Percentiles rank a stretch among this genome's conserved stretches.
phyloP scores from a whole-genome alignment of 2,113 vertebrate species.

The Platycercus adscitus region DNA sequence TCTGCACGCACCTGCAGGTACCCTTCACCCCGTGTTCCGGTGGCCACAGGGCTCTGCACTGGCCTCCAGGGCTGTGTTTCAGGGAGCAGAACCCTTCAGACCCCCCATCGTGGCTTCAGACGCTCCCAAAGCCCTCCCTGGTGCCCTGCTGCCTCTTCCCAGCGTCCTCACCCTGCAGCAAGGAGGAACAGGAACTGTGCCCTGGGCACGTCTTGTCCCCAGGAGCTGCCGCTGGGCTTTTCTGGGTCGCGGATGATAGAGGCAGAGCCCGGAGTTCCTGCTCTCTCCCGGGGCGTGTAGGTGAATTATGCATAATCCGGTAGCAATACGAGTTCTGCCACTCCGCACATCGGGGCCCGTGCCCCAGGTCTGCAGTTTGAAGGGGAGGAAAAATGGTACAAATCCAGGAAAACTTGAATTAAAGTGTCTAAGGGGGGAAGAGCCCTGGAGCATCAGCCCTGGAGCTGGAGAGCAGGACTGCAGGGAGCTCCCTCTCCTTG shows the following conservation, averaged over 20 bases:
- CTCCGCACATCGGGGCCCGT: neutral
- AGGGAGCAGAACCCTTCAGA: neutral
- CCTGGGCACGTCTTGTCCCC: neutral
- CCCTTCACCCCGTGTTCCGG: rapidly evolving
- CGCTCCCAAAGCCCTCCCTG: neutral
- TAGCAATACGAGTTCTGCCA: constrained; percentile 23
- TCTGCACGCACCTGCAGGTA: constrained; percentile 96
- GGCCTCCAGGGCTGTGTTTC: neutral
- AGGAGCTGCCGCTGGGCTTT: neutral
- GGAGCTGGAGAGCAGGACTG: neutral
- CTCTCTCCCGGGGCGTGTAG: neutral
- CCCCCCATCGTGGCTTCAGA: neutral
- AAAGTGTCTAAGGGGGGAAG: neutral
- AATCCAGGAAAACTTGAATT: neutral
- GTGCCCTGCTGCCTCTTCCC: neutral
- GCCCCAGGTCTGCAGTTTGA: neutral
- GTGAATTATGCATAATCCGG: constrained; percentile 29
- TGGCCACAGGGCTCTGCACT: neutral
- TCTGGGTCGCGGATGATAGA: neutral
- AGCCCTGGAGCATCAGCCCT: neutral
- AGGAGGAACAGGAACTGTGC: neutral
- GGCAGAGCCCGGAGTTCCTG: neutral
- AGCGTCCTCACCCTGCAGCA: rapidly evolving
- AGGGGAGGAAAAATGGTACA: neutral
- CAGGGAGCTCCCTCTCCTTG: neutral